These are phyloP conservation scores for Sebastes fasciatus DNA, from an alignment of 2,113 vertebrate genomes.

Conservation along the genomic window DNA sequence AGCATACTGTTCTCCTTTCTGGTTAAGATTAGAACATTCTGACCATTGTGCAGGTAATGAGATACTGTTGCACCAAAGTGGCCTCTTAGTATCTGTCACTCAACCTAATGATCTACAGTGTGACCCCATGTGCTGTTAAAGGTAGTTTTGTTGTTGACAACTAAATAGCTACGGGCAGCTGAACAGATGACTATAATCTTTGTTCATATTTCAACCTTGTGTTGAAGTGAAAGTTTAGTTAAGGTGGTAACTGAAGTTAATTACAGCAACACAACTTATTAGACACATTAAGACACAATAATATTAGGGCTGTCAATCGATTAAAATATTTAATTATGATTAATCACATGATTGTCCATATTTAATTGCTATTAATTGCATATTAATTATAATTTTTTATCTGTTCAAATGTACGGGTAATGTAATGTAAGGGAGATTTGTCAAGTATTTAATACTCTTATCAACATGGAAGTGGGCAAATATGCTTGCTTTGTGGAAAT, in stretches of 20 bases:
- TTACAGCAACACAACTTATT: not conserved
- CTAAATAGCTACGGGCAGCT: constrained; percentile 12
- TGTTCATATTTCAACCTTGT: constrained; percentile 7
- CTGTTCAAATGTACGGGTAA: too few relatives aligned
- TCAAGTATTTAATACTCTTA: too few relatives aligned
- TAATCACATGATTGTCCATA: too few relatives aligned
- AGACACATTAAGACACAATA: not conserved
- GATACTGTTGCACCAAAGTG: constrained; percentile 4
- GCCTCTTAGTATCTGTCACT: constrained; percentile 26
- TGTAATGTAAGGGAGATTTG: too few relatives aligned
- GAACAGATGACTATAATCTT: constrained; percentile 13
- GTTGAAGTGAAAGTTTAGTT: constrained; percentile 28
- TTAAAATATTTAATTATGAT: too few relatives aligned
- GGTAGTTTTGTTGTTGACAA: constrained; percentile 27
- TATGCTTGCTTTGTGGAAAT: too few relatives aligned
- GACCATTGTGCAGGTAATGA: constrained; percentile 31
- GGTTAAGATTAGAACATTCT: constrained; percentile 13
- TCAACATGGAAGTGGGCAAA: too few relatives aligned
- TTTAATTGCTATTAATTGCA: too few relatives aligned
- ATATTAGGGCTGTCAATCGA: too few relatives aligned
- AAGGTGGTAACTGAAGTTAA: not conserved
- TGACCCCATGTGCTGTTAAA: not conserved
- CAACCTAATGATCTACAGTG: constrained; percentile 4
- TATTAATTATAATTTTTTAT: too few relatives aligned
- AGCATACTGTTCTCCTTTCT: constrained; percentile 15